These are phyloP conservation scores for Tapirus terrestris DNA, from an alignment of 2,113 vertebrate species.

Conservation along the genomic window DNA sequence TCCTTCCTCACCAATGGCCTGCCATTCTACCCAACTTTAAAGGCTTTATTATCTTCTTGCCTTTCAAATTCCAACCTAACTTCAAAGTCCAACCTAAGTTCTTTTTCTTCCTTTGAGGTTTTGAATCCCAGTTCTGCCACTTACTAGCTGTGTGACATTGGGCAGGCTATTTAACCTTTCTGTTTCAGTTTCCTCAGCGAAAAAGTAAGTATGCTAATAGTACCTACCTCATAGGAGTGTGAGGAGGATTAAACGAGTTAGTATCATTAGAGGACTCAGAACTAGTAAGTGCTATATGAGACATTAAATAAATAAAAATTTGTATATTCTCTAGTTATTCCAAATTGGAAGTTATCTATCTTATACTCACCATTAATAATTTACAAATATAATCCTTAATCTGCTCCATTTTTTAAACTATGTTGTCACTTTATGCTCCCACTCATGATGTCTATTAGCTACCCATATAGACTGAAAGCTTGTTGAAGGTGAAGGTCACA, in stretches of 20 bases:
- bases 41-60: neutral
- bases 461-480: neutral
- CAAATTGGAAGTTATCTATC: neutral
- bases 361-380: neutral
- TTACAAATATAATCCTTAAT: neutral
- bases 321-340: neutral
- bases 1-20: neutral
- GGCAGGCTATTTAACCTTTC: neutral
- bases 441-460: neutral
- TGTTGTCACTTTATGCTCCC: neutral
- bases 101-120: neutral
- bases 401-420: neutral
- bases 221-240: neutral
- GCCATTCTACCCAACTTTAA: neutral
- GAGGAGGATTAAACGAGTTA: neutral
- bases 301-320: neutral
- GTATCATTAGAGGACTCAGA: neutral
- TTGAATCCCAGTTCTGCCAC: neutral
- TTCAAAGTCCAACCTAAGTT: neutral
- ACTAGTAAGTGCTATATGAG: neutral
- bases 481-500: neutral
- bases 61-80: neutral
- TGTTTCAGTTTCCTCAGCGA: neutral
- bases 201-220: neutral
- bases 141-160: neutral